phyloP scores from a whole-genome alignment of 2,888 invertebrate genomes.

The Catonia carolina region DNA sequence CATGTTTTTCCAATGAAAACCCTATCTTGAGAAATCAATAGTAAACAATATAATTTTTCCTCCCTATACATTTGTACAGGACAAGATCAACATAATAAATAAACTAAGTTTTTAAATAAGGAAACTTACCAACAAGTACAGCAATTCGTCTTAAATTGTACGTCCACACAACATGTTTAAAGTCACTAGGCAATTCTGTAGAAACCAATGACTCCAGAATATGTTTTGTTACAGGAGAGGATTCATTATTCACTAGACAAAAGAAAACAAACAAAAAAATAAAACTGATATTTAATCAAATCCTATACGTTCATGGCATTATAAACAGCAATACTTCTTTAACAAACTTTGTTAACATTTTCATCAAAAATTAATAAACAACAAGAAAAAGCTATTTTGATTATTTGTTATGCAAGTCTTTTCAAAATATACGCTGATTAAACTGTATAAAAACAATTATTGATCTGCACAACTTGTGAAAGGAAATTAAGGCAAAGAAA shows the following conservation, averaged over 20 bases:
- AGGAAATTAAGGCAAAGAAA: too few species aligned
- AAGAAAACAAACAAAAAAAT: constrained; percentile 21
- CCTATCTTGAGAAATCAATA: too few species aligned
- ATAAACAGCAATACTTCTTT: constrained; percentile 42
- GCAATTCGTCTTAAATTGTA: constrained; percentile 70
- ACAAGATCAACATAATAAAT: too few species aligned
- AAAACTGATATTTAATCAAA: background rate
- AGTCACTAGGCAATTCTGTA: constrained; percentile 45
- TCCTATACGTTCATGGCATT: background rate
- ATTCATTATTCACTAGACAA: constrained; percentile 42
- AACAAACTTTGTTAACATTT: constrained; percentile 36
- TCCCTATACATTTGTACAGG: too few species aligned
- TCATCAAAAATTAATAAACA: constrained; percentile 12
- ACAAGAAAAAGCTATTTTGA: too few species aligned
- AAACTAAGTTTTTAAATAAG: too few species aligned
- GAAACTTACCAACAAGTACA: constrained; percentile 48
- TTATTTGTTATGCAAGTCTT: too few species aligned
- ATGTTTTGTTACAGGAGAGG: constrained; percentile 68
- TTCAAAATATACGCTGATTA: too few species aligned
- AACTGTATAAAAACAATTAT: too few species aligned
- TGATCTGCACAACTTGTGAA: too few species aligned
- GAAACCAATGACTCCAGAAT: constrained; percentile 61
- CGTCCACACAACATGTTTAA: constrained; percentile 90
- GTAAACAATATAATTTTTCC: too few species aligned
- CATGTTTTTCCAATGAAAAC: too few species aligned